A percentile compares a stretch with the other conserved stretches of the same genome.
Evolutionary conservation across 2,113 vertebrate species (phyloP).

Genomic region (Eolophus roseicapilla): DNA sequence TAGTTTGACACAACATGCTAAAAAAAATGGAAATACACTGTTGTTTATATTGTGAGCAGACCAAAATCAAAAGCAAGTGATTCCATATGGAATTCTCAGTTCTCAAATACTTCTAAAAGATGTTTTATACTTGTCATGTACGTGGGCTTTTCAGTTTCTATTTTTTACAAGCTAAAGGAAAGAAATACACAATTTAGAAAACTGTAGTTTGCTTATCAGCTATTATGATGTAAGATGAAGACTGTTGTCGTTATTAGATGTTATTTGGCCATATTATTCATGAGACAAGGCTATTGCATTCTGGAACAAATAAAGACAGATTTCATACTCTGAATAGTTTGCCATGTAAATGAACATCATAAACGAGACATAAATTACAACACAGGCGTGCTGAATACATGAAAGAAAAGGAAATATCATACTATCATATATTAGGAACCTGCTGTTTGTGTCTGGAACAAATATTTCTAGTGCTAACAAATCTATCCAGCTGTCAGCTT

Average conservation of each 20-base stretch:
- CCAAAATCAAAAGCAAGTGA: neutral
- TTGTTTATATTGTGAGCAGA: neutral
- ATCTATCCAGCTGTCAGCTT: slow-evolving; percentile 53
- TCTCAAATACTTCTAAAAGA: neutral
- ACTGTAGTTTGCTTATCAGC: neutral
- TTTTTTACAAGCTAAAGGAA: neutral
- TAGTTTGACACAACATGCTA: neutral
- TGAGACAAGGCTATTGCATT: neutral
- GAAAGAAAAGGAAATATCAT: slow-evolving; percentile 1
- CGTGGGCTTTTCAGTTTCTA: neutral
- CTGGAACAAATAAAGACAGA: slow-evolving; percentile 46
- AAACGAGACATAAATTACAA: slow-evolving; percentile 16
- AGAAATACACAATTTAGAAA: neutral
- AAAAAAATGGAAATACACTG: neutral
- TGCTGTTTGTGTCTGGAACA: slow-evolving; percentile 45
- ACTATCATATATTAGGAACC: slow-evolving; percentile 30
- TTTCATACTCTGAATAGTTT: slow-evolving; percentile 7
- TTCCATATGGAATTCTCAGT: neutral
- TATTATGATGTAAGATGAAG: neutral
- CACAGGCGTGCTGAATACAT: neutral
- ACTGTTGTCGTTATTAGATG: neutral
- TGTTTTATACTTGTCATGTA: neutral
- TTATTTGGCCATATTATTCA: slow-evolving; percentile 13
- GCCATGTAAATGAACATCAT: slow-evolving; percentile 11
- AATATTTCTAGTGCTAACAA: slow-evolving; percentile 54